These are phyloP conservation scores for Aphidius gifuensis DNA, from an alignment of 1,140 invertebrate genomes.

Conservation along the genomic window DNA sequence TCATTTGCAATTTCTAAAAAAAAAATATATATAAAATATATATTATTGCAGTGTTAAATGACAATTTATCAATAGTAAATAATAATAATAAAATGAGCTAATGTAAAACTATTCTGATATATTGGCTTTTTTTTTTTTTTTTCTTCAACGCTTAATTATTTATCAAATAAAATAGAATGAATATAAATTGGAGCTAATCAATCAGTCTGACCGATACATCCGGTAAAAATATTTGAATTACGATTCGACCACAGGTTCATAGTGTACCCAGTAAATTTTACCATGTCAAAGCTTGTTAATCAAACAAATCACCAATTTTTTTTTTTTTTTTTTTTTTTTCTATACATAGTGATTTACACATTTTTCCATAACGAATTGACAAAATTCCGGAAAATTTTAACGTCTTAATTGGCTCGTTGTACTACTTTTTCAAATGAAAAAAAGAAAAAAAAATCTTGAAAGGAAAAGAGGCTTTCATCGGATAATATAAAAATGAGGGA, in stretches of 20 bases:
- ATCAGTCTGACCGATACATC: too few relatives aligned
- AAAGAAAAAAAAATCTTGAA: conserved; percentile 5
- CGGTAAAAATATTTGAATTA: too few relatives aligned
- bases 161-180: neutral
- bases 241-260: too few relatives aligned
- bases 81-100: neutral
- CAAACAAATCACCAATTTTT: neutral
- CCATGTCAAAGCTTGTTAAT: too few relatives aligned
- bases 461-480: neutral
- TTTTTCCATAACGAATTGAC: neutral
- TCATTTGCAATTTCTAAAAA: too few relatives aligned
- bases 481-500: conserved; percentile 1
- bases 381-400: conserved; percentile 14
- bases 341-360: neutral
- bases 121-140: neutral
- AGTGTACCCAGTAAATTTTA: too few relatives aligned
- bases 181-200: too few relatives aligned
- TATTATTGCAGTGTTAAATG: too few relatives aligned
- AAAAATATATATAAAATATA: too few relatives aligned
- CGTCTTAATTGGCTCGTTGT: conserved; percentile 15
- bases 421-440: neutral
- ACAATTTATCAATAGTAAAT: too few relatives aligned
- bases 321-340: neutral
- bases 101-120: neutral
- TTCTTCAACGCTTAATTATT: neutral